Evolutionary conservation across 92 coral and sea anemone genomes (phyloP).

Genomic region (Epizoanthus fatuus): DNA sequence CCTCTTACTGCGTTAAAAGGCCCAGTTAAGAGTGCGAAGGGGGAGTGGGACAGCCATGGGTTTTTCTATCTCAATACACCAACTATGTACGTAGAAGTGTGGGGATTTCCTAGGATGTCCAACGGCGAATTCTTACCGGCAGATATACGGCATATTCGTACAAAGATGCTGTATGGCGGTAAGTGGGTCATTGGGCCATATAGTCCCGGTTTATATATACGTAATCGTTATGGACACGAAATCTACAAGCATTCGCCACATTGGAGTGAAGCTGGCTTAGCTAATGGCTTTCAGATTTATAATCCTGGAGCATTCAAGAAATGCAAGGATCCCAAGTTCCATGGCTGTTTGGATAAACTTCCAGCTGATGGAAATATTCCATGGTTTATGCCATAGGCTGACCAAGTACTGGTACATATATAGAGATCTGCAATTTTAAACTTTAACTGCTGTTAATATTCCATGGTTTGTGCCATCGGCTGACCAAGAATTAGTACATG

Average conservation of each 20-base stretch:
- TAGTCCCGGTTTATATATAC: conserved; percentile 31
- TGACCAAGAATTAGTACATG: too few relatives aligned
- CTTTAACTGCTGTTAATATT: too few relatives aligned
- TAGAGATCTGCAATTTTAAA: too few relatives aligned
- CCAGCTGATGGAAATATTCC: conserved; percentile 42
- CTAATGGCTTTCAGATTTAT: conserved; percentile 3
- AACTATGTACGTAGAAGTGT: conserved; percentile 32
- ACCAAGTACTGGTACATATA: too few relatives aligned
- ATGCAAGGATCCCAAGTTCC: conserved; percentile 31
- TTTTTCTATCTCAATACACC: conserved; percentile 1
- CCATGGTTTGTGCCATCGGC: too few relatives aligned
- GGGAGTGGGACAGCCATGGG: conserved; percentile 1
- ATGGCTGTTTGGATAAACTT: conserved; percentile 36
- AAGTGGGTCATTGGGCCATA: conserved; percentile 19
- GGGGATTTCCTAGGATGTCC: conserved; percentile 30
- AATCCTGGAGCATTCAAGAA: conserved; percentile 41
- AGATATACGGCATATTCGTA: conserved; percentile 11
- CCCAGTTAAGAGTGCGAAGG: neutral
- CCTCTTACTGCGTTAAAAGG: neutral
- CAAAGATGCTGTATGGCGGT: conserved; percentile 33
- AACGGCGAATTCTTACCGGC: neutral
- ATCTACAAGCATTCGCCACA: conserved; percentile 29
- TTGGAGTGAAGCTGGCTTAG: conserved; percentile 7
- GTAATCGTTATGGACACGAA: conserved; percentile 40
- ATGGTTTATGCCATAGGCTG: conserved; percentile 30